phyloP scores from a whole-genome alignment of 2,797 vertebrate genomes.

The Scleropages formosus region DNA sequence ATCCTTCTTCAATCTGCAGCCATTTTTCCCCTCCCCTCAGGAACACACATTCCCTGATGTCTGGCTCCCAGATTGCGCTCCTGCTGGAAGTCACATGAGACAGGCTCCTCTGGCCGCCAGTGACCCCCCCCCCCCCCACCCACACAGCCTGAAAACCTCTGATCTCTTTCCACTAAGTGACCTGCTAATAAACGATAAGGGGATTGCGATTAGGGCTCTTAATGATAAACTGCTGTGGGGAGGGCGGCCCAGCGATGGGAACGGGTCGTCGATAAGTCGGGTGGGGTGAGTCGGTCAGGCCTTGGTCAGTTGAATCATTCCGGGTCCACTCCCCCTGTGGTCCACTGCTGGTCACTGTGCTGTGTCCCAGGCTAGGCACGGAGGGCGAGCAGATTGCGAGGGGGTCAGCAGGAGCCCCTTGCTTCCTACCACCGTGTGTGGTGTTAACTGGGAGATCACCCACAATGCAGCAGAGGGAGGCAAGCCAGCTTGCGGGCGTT shows the following conservation, averaged over 20 bases:
- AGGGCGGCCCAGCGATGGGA: not conserved
- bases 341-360: not conserved
- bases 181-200: conserved; percentile 34
- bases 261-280: not conserved
- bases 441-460: not conserved
- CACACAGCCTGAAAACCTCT: conserved; percentile 2
- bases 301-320: not conserved
- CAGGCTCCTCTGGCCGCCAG: conserved; percentile 7
- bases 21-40: not conserved
- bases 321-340: not conserved
- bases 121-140: not conserved
- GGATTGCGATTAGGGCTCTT: conserved; percentile 24
- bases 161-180: conserved; percentile 29
- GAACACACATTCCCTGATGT: conserved; percentile 9
- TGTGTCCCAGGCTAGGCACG: not conserved
- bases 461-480: not conserved
- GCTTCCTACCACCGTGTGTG: not conserved
- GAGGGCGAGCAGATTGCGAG: not conserved
- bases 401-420: not conserved
- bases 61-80: conserved; percentile 28
- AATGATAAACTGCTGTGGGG: conserved; percentile 35
- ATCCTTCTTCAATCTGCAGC: not conserved
- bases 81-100: conserved; percentile 22
- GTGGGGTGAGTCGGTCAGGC: not conserved
- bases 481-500: not conserved